These are phyloP conservation scores for Dexiosoma caninum DNA, from an alignment of 2,888 invertebrate species.

Conservation along the genomic window DNA sequence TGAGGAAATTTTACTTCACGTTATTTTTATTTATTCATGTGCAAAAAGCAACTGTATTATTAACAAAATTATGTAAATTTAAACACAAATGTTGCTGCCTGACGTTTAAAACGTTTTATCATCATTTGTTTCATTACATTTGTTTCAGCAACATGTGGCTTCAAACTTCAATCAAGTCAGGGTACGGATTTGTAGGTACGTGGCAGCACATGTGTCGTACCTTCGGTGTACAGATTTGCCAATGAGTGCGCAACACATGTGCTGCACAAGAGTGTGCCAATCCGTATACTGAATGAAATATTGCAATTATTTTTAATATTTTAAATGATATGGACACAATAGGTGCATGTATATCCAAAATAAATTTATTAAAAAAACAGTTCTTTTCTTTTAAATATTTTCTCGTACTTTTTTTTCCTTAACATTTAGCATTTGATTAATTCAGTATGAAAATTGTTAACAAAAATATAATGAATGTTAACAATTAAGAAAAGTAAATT, in stretches of 20 bases:
- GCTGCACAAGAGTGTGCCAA: no score
- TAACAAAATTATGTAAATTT: conserved; percentile 19
- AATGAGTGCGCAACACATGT: no score
- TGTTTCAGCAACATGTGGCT: conserved; percentile 47
- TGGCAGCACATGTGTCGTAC: no score
- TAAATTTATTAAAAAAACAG: conserved; percentile 57
- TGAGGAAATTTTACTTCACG: not conserved
- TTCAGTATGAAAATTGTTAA: conserved; percentile 65
- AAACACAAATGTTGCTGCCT: conserved; percentile 26
- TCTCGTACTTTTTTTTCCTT: conserved; percentile 58
- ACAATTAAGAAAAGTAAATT: conserved; percentile 43
- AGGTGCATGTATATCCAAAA: conserved; percentile 53
- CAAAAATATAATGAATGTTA: conserved; percentile 49
- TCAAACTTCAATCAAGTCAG: no score
- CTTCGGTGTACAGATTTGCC: no score
- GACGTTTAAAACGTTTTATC: not conserved
- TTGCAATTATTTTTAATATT: not conserved
- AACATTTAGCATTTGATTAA: conserved; percentile 78
- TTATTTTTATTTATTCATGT: not conserved
- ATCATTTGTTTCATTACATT: not conserved
- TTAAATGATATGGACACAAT: conserved; percentile 57
- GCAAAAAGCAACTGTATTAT: conserved; percentile 46
- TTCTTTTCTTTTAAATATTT: conserved; percentile 52
- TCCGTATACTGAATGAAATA: conserved; percentile 3
- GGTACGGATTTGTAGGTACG: no score